Evolutionary conservation across 2,113 vertebrate species (phyloP).

Genomic region (Nerophis lumbriciformis): DNA sequence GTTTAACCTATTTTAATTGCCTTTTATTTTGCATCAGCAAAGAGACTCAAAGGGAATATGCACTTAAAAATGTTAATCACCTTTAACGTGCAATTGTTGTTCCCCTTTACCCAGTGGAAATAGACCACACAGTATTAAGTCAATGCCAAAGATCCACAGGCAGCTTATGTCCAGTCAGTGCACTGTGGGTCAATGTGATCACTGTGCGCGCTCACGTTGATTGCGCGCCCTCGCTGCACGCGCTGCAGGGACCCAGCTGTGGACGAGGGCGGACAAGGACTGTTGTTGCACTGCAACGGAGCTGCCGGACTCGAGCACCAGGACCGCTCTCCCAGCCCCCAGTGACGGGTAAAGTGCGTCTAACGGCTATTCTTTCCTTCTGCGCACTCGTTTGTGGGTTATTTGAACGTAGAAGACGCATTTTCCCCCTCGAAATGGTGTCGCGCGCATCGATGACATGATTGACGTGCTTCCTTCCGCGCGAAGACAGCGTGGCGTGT

Average conservation of each 20-base stretch:
- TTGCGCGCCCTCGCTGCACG: constrained; percentile 43
- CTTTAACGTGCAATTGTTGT: too few species aligned
- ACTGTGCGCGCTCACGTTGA: constrained; percentile 45
- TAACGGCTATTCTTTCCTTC: not conserved
- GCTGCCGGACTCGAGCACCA: constrained; percentile 1
- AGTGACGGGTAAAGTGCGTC: not conserved
- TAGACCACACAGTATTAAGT: too few species aligned
- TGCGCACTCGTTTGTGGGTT: too few species aligned
- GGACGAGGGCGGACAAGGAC: constrained; percentile 15
- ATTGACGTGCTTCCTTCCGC: not conserved
- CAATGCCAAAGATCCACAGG: not conserved
- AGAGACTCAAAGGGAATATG: too few species aligned
- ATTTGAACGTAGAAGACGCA: not conserved
- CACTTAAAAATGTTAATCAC: too few species aligned
- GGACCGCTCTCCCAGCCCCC: not conserved
- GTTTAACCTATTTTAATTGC: too few species aligned
- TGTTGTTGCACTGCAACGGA: constrained; percentile 23
- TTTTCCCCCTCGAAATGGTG: not conserved
- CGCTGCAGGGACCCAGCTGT: constrained; percentile 55
- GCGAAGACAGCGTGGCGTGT: not conserved
- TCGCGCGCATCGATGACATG: not conserved
- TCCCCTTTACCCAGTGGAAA: too few species aligned
- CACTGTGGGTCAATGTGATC: not conserved
- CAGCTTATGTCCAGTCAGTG: constrained; percentile 3
- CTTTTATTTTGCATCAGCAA: too few species aligned